Evolutionary conservation across 2,888 invertebrate genomes (phyloP), one percentile per base, ranked within the genome.

Genomic region (Chymomyza amoena): DNA sequence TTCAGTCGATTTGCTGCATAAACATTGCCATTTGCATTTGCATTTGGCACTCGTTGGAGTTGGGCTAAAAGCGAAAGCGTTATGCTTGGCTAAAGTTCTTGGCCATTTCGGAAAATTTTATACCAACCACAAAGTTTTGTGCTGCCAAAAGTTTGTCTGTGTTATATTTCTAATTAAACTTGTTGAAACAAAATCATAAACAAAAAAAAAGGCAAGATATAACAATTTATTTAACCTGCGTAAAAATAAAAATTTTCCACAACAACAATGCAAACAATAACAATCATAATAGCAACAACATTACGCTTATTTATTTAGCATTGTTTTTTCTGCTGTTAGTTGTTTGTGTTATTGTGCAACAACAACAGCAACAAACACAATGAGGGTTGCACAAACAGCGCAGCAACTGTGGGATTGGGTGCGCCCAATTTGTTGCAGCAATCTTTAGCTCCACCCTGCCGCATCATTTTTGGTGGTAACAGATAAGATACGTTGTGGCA

Each of bases 1-100:
- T 89, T 89, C 89, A 89, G 89, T 89, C 89, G 89, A 89, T 89
- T 89, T 89, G 89, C 89, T 89, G 82, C 82, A 88, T 89, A 87
- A 89, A 89, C 85, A 89, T 82, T 81, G 65, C 57, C 54, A 59
- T 18, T 18, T 50, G 28, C 63, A 16, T 16, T 20, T 60, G 20
- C n/a, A 16, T 18, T 28, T 25, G 45, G 32, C 2, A 32, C 1
- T 6, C 61, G 51, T 66, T 52, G 57, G 64, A 64, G 64, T 66
- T 16, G 61, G 20, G 25, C 36, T 16, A 64, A 51, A 56, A 28
- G 50, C 39, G 61, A 72, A 65, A 68, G 54, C 54, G 3, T 16
- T 15, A 57, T 25, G 25, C 0, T 7, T 6, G 7, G 32, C 32
- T 9, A 65, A 32, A 62, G 54, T 9, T 28, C 32, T 59, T 15